phyloP scores from a whole-genome alignment of 2,888 invertebrate genomes.

The Sceliomorpha sp. region DNA sequence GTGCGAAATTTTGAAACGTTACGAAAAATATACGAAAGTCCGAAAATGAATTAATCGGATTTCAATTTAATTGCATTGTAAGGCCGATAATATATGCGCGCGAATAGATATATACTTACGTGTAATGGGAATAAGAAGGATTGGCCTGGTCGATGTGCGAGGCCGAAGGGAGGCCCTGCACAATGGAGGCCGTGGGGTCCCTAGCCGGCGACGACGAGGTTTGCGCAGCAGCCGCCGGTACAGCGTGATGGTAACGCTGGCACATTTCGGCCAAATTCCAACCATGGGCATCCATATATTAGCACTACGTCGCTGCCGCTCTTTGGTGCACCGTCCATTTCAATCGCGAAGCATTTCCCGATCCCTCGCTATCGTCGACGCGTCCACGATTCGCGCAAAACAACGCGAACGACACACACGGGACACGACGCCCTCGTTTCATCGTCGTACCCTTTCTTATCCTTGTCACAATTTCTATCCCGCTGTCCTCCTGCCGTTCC shows the following conservation, averaged over 20 bases:
- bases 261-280: slow-evolving; percentile 81
- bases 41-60: too few species aligned
- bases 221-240: slow-evolving; percentile 70
- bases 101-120: too few species aligned
- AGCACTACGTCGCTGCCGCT: slow-evolving; percentile 74
- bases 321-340: slow-evolving; percentile 78
- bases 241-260: slow-evolving; percentile 80
- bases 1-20: too few species aligned
- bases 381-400: slow-evolving; percentile 49
- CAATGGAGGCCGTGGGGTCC: slow-evolving; percentile 72
- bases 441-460: slow-evolving; percentile 41
- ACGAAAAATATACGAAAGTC: too few species aligned
- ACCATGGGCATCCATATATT: slow-evolving; percentile 81
- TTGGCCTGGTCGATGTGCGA: slow-evolving; percentile 77
- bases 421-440: slow-evolving; percentile 52
- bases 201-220: slow-evolving; percentile 77
- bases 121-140: slow-evolving; percentile 79
- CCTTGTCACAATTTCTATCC: too few species aligned
- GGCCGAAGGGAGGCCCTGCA: slow-evolving; percentile 71
- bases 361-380: slow-evolving; percentile 46
- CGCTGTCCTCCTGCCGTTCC: too few species aligned
- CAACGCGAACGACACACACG: slow-evolving; percentile 53
- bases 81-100: too few species aligned
- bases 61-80: too few species aligned
- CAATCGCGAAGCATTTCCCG: slow-evolving; percentile 69